Conservation (phyloP, 2,888 invertebrate species). For the Nemapogon koenigi region DNA sequence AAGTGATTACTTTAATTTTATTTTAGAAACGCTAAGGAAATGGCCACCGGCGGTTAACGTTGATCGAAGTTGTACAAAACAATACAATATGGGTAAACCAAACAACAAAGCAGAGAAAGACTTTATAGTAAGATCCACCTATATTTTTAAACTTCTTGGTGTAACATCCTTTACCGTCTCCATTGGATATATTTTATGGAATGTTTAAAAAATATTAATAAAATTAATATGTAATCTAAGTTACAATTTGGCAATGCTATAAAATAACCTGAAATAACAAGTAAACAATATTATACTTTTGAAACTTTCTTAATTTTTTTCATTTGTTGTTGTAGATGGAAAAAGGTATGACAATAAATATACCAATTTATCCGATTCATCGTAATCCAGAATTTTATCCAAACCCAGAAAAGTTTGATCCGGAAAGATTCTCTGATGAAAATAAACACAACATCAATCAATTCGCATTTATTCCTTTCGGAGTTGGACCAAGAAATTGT, state of each 20-base stretch:
- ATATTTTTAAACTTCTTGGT: no score
- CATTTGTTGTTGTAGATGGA: conserved; percentile 9
- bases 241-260: neutral
- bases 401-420: conserved; percentile 51
- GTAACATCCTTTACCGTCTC: no score
- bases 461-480: conserved; percentile 38
- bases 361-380: conserved; percentile 26
- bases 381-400: conserved; percentile 43
- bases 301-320: no score
- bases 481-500: conserved; percentile 55
- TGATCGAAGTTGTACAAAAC: conserved; percentile 55
- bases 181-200: no score
- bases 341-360: conserved; percentile 10
- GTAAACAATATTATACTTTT: no score
- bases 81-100: conserved; percentile 45
- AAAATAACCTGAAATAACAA: no score
- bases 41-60: conserved; percentile 47
- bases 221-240: no score
- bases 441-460: conserved; percentile 31
- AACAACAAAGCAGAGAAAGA: conserved; percentile 27
- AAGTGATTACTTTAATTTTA: neutral
- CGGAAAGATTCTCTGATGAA: conserved; percentile 50
- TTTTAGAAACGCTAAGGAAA: conserved; percentile 41
- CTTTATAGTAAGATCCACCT: conserved; percentile 38
- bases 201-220: no score